A percentile compares a stretch with the other conserved stretches of the same genome.
phyloP scores from a whole-genome alignment of 2,888 invertebrate genomes.

The Embidobia sp. region DNA sequence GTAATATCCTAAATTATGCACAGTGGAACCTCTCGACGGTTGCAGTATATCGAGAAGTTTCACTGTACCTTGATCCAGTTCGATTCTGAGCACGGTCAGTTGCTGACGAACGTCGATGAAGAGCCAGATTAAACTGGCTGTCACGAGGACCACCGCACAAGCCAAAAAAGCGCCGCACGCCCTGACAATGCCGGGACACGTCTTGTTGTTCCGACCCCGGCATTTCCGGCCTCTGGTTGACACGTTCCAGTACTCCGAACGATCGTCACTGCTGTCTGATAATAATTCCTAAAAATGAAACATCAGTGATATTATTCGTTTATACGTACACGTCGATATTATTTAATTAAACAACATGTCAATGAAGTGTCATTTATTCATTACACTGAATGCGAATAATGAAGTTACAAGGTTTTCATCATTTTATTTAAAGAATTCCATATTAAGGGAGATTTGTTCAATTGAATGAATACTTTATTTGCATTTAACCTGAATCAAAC shows the following conservation, averaged over 20 bases:
- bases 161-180: constrained; percentile 85
- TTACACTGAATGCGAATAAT: too few species aligned
- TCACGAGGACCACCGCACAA: constrained; percentile 85
- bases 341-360: too few species aligned
- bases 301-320: too few species aligned
- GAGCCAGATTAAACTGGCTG: constrained; percentile 86
- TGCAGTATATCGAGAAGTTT: constrained; percentile 16
- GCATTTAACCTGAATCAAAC: too few species aligned
- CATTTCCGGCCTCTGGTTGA: constrained; percentile 75
- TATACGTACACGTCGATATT: too few species aligned
- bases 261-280: constrained; percentile 85
- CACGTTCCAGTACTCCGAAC: constrained; percentile 82
- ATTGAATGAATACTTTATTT: too few species aligned
- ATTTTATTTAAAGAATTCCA: too few species aligned
- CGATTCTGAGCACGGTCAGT: constrained; percentile 85
- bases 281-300: constrained; percentile 83
- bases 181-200: constrained; percentile 83
- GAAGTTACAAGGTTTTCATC: too few species aligned
- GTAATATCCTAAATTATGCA: too few species aligned
- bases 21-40: constrained; percentile 25
- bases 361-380: too few species aligned
- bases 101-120: constrained; percentile 87
- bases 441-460: too few species aligned
- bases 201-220: constrained; percentile 74
- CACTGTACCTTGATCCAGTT: constrained; percentile 85